Conservation (phyloP, 2,113 vertebrate species). For the Cyprinodon variegatus region DNA sequence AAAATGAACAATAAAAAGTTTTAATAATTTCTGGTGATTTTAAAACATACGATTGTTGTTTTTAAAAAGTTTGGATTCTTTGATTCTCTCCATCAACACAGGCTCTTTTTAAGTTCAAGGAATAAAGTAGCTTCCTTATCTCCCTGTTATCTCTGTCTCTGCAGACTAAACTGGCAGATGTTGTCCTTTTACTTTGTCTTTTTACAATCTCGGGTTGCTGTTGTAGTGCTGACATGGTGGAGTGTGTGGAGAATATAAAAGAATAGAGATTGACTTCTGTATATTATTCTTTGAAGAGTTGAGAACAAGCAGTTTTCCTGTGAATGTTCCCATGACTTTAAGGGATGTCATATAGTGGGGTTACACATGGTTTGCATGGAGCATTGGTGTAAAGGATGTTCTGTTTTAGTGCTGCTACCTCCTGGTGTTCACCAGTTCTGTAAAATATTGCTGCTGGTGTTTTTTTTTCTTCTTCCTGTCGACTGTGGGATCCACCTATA, state of each 20-base stretch:
- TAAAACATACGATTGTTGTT: not conserved
- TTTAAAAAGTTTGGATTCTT: constrained; percentile 20
- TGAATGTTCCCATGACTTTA: constrained; percentile 41
- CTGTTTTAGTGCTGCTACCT: constrained; percentile 5
- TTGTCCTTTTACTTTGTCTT: not conserved
- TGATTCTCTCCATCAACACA: constrained; percentile 9
- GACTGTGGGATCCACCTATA: constrained; percentile 24
- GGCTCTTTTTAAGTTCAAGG: constrained; percentile 33
- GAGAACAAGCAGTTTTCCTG: constrained; percentile 5
- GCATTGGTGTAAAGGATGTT: constrained; percentile 15
- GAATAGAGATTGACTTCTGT: constrained; percentile 18
- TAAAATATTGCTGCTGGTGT: constrained; percentile 18
- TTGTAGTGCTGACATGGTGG: not conserved
- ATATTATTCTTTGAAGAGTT: constrained; percentile 38
- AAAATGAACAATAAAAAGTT: not conserved
- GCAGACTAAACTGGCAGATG: constrained; percentile 12
- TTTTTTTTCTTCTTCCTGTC: constrained; percentile 54
- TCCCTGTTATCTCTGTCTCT: constrained; percentile 38
- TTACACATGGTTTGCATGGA: not conserved
- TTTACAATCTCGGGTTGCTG: not conserved
- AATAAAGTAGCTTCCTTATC: constrained; percentile 54
- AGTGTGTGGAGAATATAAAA: constrained; percentile 1
- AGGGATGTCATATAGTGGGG: not conserved
- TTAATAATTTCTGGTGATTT: not conserved
- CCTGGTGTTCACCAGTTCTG: constrained; percentile 26